Conservation (phyloP, 2,797 vertebrate genomes). For the Karalla daura region DNA sequence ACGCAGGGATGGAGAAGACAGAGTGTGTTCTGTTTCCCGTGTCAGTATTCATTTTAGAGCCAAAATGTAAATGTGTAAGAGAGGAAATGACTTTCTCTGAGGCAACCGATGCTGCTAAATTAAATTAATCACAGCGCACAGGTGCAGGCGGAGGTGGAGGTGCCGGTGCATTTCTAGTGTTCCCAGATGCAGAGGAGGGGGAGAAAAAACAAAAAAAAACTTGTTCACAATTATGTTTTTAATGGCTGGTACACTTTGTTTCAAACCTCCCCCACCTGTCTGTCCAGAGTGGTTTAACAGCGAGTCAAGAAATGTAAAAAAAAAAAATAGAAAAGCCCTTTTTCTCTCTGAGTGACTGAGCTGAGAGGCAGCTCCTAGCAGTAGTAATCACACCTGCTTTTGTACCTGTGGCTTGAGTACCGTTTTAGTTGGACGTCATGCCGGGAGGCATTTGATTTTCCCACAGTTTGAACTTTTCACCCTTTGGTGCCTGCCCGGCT, state of each 20-base stretch:
- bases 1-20: background rate
- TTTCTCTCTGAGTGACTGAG: slow-evolving; percentile 16
- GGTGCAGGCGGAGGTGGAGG: slow-evolving; percentile 9
- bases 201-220: no score
- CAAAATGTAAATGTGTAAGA: slow-evolving; percentile 7
- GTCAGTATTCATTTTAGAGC: slow-evolving; percentile 14
- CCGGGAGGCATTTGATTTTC: slow-evolving; percentile 34
- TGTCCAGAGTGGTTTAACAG: slow-evolving; percentile 1
- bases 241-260: background rate
- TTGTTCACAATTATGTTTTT: slow-evolving; percentile 14
- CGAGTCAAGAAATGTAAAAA: background rate
- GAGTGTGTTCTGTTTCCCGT: background rate
- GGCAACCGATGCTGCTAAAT: slow-evolving; percentile 11
- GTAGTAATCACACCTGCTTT: slow-evolving; percentile 36
- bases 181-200: background rate
- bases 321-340: background rate
- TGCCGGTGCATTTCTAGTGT: background rate
- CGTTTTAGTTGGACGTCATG: slow-evolving; percentile 45
- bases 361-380: slow-evolving; percentile 15
- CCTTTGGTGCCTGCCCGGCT: slow-evolving; percentile 21
- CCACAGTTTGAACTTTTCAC: slow-evolving; percentile 28
- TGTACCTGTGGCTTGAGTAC: slow-evolving; percentile 51
- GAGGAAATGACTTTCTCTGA: slow-evolving; percentile 8
- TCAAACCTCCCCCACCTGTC: slow-evolving; percentile 2
- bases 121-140: background rate